Conservation (phyloP, 2,113 vertebrate genomes). For the Lanius ludovicianus region DNA sequence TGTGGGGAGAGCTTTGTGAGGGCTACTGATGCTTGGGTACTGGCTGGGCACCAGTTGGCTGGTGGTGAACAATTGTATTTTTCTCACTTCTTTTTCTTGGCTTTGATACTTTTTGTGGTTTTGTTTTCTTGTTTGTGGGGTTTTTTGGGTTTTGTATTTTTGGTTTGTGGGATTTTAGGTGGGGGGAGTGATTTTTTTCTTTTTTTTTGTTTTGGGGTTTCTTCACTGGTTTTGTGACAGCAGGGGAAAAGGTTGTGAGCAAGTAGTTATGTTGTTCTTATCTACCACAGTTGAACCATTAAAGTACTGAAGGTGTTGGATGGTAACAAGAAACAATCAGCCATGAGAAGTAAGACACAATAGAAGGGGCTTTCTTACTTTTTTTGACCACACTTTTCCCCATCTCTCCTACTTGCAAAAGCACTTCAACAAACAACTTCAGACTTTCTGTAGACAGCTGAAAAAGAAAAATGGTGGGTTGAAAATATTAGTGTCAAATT, state of each 20-base stretch:
- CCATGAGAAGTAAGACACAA: not conserved
- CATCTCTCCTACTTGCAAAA: not conserved
- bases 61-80: not conserved
- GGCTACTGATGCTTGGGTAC: not conserved
- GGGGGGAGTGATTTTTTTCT: not conserved
- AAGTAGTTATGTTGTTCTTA: not conserved
- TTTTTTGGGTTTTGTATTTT: not conserved
- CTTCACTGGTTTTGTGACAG: not conserved
- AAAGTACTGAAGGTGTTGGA: not conserved
- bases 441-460: not conserved
- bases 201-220: not conserved
- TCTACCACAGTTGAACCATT: not conserved
- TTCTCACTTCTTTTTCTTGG: not conserved
- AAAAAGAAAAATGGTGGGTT: not conserved
- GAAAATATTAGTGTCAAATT: not conserved
- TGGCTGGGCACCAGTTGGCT: not conserved
- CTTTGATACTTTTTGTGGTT: accelerated
- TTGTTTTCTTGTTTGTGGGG: not conserved
- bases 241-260: accelerated
- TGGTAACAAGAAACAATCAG: not conserved
- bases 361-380: not conserved
- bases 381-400: not conserved
- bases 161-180: too few species aligned
- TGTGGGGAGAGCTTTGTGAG: not conserved
- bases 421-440: not conserved